Evolutionary conservation across 92 coral and sea anemone genomes (phyloP).

Genomic region (Blastomussa wellsi): DNA sequence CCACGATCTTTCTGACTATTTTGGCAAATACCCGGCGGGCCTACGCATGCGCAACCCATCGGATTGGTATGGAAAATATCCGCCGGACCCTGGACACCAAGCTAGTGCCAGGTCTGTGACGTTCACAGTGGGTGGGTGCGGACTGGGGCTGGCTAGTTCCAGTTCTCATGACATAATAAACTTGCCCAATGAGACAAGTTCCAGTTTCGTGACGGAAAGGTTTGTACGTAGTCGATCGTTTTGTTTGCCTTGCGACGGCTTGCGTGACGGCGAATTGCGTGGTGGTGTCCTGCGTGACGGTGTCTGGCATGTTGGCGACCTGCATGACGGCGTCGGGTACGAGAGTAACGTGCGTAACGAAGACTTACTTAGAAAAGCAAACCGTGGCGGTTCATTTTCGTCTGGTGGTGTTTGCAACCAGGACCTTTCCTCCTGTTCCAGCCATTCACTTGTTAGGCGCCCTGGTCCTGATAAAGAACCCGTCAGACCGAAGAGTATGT

Average conservation of each 20-base stretch:
- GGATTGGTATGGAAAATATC: background rate
- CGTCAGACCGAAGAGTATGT: slow-evolving; percentile 36
- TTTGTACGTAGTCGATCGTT: background rate
- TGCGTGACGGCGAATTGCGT: slow-evolving; percentile 27
- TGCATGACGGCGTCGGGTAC: background rate
- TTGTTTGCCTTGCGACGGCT: background rate
- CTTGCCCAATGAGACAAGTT: background rate
- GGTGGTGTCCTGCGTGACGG: slow-evolving; percentile 22
- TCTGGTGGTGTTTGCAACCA: background rate
- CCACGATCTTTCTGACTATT: slow-evolving; percentile 12
- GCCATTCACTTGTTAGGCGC: slow-evolving; percentile 2
- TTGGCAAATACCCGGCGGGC: background rate
- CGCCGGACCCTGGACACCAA: background rate
- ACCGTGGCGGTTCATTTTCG: background rate
- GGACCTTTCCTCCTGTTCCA: slow-evolving; percentile 9
- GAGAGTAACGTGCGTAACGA: background rate
- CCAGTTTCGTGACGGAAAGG: background rate
- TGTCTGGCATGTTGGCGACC: background rate
- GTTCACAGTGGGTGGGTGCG: slow-evolving; percentile 1
- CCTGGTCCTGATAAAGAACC: slow-evolving; percentile 7
- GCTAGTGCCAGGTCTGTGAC: slow-evolving; percentile 2
- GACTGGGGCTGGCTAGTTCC: background rate
- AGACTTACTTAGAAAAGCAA: background rate
- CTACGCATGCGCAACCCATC: background rate
- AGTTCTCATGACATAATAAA: background rate